Conservation (phyloP, 2,797 vertebrate genomes). For the Smutsia temminckii region DNA sequence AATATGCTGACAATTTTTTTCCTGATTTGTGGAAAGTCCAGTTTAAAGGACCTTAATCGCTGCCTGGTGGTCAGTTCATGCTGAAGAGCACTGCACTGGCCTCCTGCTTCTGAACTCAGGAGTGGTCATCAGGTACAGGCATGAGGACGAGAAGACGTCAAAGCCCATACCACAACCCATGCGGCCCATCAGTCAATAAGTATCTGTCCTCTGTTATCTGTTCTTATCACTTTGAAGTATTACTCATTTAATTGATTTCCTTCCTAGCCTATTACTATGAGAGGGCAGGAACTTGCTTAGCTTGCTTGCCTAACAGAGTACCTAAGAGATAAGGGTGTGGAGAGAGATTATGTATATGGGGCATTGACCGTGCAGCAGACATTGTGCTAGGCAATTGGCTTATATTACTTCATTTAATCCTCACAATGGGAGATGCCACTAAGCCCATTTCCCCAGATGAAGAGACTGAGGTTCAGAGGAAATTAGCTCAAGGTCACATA, state of each 20-base stretch:
- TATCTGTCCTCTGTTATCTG: background rate
- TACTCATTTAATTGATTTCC: background rate
- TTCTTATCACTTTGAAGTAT: background rate
- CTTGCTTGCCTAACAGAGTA: background rate
- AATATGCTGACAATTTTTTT: background rate
- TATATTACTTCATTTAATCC: background rate
- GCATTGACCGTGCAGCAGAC: background rate
- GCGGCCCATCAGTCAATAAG: background rate
- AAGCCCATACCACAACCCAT: background rate
- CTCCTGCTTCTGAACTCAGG: background rate
- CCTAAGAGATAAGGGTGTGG: background rate
- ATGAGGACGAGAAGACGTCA: conserved; percentile 18
- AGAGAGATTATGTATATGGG: background rate
- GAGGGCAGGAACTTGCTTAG: background rate
- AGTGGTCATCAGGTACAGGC: background rate
- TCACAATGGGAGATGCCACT: background rate
- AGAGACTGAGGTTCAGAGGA: background rate
- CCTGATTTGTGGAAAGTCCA: background rate
- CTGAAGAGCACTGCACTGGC: background rate
- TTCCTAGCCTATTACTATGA: background rate
- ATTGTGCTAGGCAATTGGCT: background rate
- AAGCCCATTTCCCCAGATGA: conserved; percentile 19
- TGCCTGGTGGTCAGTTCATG: background rate
- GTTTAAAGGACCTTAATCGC: background rate
- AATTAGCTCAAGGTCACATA: background rate